These are phyloP conservation scores for Pristionchus maxplancki DNA, from an alignment of 2,888 invertebrate species.

Conservation along the genomic window DNA sequence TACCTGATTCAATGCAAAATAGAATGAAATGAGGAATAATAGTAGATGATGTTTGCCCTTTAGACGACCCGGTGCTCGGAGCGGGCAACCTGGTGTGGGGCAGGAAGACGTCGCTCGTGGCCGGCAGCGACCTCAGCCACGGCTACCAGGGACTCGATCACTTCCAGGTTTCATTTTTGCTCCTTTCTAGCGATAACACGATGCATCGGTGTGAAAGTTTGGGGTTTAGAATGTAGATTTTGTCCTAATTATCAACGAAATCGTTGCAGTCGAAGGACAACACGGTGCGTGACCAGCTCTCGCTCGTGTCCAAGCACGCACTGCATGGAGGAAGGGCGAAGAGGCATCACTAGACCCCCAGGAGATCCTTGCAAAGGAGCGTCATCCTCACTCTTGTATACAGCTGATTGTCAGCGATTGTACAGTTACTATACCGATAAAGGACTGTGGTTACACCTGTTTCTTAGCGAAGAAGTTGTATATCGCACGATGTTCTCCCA, in stretches of 20 bases:
- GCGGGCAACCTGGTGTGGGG: conserved; percentile 39
- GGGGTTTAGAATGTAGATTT: neutral
- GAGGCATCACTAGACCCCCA: neutral
- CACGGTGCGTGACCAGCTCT: conserved; percentile 27
- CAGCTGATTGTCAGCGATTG: too few relatives aligned
- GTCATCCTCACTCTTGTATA: too few relatives aligned
- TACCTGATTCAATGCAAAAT: neutral
- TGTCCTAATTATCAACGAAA: neutral
- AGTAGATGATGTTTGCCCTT: neutral
- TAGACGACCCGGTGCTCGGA: conserved; percentile 43
- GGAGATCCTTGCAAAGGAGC: neutral
- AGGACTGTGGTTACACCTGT: neutral
- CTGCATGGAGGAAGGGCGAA: neutral
- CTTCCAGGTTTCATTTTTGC: neutral
- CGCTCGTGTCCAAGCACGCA: conserved; percentile 18
- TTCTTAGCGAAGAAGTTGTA: too few relatives aligned
- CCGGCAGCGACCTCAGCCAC: neutral
- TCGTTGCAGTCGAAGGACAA: conserved; percentile 43
- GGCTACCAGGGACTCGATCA: conserved; percentile 30
- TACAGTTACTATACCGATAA: neutral
- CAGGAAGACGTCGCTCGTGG: conserved; percentile 9
- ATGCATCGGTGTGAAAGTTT: neutral
- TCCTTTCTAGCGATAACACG: too few relatives aligned
- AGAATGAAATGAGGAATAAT: neutral
- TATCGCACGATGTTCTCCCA: too few relatives aligned